A percentile compares a stretch with the other conserved stretches of the same genome.
Conservation (phyloP, 1,140 invertebrate species). For the Cecropterus lyciades region DNA sequence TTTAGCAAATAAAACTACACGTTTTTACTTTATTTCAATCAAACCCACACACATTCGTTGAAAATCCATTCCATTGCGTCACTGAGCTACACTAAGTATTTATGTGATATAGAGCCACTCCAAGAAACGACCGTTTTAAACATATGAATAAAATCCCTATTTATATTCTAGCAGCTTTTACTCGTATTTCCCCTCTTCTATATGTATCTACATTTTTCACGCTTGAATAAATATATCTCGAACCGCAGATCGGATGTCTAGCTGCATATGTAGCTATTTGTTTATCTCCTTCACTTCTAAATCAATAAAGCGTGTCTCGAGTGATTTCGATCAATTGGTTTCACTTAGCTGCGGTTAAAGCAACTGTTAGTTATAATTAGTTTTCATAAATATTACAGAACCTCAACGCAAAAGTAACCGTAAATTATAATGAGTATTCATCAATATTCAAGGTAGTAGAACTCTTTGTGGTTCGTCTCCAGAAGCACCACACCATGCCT, state of each 20-base stretch:
- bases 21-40: not conserved
- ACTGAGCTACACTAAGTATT: constrained; percentile 23
- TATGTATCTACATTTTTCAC: constrained; percentile 38
- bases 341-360: no score
- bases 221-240: constrained; percentile 37
- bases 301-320: not conserved
- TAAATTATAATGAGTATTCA: no score
- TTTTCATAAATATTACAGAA: no score
- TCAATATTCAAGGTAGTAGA: no score
- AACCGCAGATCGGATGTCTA: constrained; percentile 17
- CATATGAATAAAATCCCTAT: constrained; percentile 37
- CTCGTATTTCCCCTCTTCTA: constrained; percentile 32
- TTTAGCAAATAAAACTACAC: no score
- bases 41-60: not conserved
- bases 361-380: no score
- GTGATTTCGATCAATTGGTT: not conserved
- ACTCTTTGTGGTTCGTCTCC: no score
- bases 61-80: constrained; percentile 3
- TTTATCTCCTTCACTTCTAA: constrained; percentile 9
- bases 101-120: constrained; percentile 33
- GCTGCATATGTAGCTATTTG: constrained; percentile 13
- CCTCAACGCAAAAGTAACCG: no score
- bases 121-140: constrained; percentile 35
- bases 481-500: no score
- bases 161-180: constrained; percentile 38